Conservation (phyloP, 2,113 vertebrate species). For the Acanthochromis polyacanthus region DNA sequence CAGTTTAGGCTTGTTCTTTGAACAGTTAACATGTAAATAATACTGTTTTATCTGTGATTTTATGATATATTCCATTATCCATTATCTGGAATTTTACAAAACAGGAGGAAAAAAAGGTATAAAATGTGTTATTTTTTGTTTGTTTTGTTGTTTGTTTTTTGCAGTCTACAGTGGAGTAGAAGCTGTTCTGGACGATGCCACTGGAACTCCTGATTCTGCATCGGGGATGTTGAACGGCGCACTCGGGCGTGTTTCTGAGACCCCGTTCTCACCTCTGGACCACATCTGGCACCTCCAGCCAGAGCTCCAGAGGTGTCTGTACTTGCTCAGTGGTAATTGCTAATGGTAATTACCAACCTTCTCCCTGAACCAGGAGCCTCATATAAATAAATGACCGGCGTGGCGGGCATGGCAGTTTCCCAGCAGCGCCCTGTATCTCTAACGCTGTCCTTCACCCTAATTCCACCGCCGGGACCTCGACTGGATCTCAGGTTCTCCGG, state of each 20-base stretch:
- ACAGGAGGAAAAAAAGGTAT: too few relatives aligned
- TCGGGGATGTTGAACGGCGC: slow-evolving; percentile 40
- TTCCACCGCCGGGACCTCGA: slow-evolving; percentile 57
- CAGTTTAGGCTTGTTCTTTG: too few relatives aligned
- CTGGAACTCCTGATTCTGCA: slow-evolving; percentile 34
- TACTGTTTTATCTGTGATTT: too few relatives aligned
- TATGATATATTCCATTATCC: too few relatives aligned
- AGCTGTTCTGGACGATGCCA: slow-evolving; percentile 49
- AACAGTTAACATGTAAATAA: too few relatives aligned
- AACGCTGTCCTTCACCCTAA: slow-evolving; percentile 72
- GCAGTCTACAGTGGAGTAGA: slow-evolving; percentile 4
- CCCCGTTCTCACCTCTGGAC: slow-evolving; percentile 54
- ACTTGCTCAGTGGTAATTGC: slow-evolving; percentile 78
- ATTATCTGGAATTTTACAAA: too few relatives aligned
- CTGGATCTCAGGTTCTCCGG: slow-evolving; percentile 58
- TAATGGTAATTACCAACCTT: slow-evolving; percentile 72
- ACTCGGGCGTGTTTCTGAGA: slow-evolving; percentile 58
- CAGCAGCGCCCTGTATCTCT: slow-evolving; percentile 48
- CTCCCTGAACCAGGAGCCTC: slow-evolving; percentile 72
- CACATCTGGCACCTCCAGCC: slow-evolving; percentile 64
- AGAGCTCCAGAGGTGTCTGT: slow-evolving; percentile 65
- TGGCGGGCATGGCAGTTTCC: slow-evolving; percentile 49
- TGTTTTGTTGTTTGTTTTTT: neutral
- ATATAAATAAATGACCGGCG: slow-evolving; percentile 75
- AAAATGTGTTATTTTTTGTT: too few relatives aligned